phyloP scores from a whole-genome alignment of 2,113 vertebrate genomes.

The Oriolus oriolus region DNA sequence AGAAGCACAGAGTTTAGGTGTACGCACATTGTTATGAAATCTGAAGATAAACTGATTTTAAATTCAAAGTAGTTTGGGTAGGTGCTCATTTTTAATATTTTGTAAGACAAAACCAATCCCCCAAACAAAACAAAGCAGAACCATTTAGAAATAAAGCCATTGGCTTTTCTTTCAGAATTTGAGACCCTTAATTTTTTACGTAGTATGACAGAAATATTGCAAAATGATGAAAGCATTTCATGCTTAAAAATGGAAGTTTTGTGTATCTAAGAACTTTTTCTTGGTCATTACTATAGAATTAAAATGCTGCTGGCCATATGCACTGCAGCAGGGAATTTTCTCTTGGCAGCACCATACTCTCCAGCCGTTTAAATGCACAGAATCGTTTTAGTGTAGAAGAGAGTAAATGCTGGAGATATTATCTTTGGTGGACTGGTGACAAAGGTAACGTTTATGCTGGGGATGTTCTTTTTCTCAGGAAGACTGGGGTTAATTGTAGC shows the following conservation, averaged over 20 bases:
- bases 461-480: neutral
- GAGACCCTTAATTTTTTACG: neutral
- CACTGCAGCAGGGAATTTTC: neutral
- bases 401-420: neutral
- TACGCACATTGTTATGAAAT: neutral
- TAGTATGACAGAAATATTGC: neutral
- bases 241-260: neutral
- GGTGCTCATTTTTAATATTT: neutral
- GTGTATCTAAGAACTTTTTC: neutral
- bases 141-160: neutral
- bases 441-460: neutral
- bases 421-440: neutral
- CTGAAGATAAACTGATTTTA: neutral
- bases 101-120: neutral
- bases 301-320: neutral
- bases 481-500: slow-evolving; percentile 62
- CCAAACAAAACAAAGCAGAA: neutral
- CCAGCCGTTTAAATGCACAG: neutral
- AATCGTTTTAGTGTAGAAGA: neutral
- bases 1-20: neutral
- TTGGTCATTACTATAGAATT: neutral
- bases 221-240: neutral
- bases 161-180: neutral
- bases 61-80: neutral
- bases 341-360: neutral